Evolutionary conservation across 2,797 vertebrate genomes (phyloP), one percentile per base, ranked within the genome.

Genomic region (Coendou prehensilis): DNA sequence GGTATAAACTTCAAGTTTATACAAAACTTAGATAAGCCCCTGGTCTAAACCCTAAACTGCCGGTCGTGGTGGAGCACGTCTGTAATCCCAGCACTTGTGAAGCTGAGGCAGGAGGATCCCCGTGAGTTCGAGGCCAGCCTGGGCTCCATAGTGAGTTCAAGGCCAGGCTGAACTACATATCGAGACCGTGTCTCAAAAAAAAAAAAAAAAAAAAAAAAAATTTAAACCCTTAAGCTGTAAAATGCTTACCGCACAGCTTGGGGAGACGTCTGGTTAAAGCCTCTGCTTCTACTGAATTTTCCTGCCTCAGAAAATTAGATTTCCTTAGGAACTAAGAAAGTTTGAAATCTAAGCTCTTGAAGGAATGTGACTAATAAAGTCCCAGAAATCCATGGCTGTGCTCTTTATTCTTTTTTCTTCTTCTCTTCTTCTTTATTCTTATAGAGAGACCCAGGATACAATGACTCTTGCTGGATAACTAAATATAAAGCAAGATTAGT

Each of bases 341-440:
- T 64, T n/a, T 87, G 28, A 84, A 95, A 78, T 93, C 67, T 76
- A 90, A 96, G 79, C 78, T 97, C 41, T 93, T 41, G 67, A 75
- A 87, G 93, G 17, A 75, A 22, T 54, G 7, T 56, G 63, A 91
- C 37, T 50, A 79, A 88, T 5, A 63, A 88, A 90, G 22, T 50
- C n/a, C 33, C 56, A 82, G 75, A 94, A 88, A 73, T 23, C 5
- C 7, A 75, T 64, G n/a, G 52, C 41, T 95, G 13, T 59, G 26
- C 20, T 84, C 41, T 85, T 97, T 69, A 90, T 88, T 95, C 69
- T 87, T 75, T 37, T n/a, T 33, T 67, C 9, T 71, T 22, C 18
- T n/a, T 37, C 20, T 37, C 9, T 26, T 64, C 22, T 33, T 87
- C 54, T 88, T 97, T 75, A 90, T 88, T 95, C 75, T 87, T 83